Percentiles rank a stretch among this genome's conserved stretches.
Evolutionary conservation across 2,797 vertebrate species (phyloP).

Genomic region (Argentina silus): DNA sequence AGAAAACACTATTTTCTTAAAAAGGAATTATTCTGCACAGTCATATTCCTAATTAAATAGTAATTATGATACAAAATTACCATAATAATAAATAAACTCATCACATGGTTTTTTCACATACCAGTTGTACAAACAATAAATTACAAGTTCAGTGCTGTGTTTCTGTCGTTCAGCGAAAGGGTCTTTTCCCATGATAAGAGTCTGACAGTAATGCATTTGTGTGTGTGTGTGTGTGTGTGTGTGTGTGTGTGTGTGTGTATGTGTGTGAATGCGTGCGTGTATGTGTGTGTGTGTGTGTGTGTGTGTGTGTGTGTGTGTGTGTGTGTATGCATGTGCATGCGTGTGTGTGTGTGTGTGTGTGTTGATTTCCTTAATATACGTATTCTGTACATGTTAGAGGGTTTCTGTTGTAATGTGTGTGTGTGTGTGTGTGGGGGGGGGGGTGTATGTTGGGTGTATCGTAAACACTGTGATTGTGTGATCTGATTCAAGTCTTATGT

Average conservation of each 20-base stretch:
- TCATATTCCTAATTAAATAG: constrained; percentile 92
- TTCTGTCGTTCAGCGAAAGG: constrained; percentile 70
- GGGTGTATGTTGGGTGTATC: background rate
- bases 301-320: constrained; percentile 15
- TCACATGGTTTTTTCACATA: constrained; percentile 89
- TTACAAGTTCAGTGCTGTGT: constrained; percentile 98
- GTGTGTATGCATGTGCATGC: background rate
- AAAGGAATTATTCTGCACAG: constrained; percentile 88
- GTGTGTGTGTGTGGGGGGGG: background rate
- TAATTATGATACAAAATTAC: constrained; percentile 81
- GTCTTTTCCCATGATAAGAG: constrained; percentile 54
- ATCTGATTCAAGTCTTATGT: constrained; percentile 8
- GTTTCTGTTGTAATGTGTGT: background rate
- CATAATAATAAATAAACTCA: constrained; percentile 95
- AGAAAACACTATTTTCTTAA: constrained; percentile 83
- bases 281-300: constrained; percentile 7
- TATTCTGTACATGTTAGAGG: constrained; percentile 12
- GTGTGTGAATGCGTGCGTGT: constrained; percentile 16
- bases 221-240: constrained; percentile 31
- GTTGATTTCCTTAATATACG: background rate
- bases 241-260: background rate
- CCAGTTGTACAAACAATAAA: constrained; percentile 98
- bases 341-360: constrained; percentile 16
- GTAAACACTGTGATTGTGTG: constrained; percentile 22
- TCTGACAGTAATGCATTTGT: constrained; percentile 31